Evolutionary conservation across 2,888 invertebrate species (phyloP), one percentile per base, ranked within the genome.

Genomic region (Podotricha telesiphe): DNA sequence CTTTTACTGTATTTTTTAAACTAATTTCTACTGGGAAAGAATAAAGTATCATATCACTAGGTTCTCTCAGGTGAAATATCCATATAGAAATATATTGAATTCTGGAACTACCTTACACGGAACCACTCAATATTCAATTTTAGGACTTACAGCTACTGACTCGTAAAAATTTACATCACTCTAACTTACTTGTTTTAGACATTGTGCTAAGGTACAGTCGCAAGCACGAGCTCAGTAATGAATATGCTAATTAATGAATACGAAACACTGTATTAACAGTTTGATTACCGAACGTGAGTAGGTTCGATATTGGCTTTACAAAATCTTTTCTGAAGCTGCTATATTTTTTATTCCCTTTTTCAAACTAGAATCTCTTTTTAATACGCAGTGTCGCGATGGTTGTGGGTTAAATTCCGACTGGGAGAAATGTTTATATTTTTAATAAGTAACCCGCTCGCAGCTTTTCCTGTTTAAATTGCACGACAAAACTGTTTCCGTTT

Each of bases 121-220:
- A 37, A 48, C 48, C 17, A 7, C 5, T 19, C 15, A 13, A 34
- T 28, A 34, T 19, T 15, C 19, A 15, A 34, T 62, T 62, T 34
- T 48, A 34, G 47, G 28, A 62, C 34, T 62, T 47, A 19, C 48
- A 59, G 42, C 62, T n/a, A n/a, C 45, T 59, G 17, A n/a, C 22
- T 40, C 15, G 20, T 42, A 42, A 58, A 58, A 20, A 42, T 58
- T 58, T 42, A 58, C 42, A 20, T 22, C 15, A 19, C 19, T 58
- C 3, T 28, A 28, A 28, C n/a, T n/a, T 4, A 28, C 28, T 28
- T 6, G 59, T 59, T 22, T 45, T 22, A 45, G n/a, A 28, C 59
- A 45, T 45, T 45, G 58, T 42, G 4, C 59, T 10, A 45, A 58
- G 42, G 22, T 22, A 22, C 58, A 59, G 45, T 28, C 15, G 1